Evolutionary conservation across 2,113 vertebrate genomes (phyloP), one percentile per base, ranked within the genome.

Genomic region (Brachionichthys hirsutus): DNA sequence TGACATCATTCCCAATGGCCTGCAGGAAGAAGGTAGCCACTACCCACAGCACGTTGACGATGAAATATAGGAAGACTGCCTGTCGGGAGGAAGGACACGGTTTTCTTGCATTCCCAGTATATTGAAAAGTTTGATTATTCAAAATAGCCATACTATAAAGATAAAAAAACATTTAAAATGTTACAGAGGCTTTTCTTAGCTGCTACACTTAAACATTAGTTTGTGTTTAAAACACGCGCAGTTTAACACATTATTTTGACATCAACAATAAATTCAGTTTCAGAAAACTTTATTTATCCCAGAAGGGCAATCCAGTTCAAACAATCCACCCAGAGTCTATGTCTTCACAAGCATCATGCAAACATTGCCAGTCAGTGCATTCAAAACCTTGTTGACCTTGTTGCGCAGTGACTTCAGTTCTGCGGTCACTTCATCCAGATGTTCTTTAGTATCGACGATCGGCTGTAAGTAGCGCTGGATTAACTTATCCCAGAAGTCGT

Each of bases 21-120:
- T 93, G 92, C 47, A 93, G 85, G 77, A 93, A 86, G 77, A 91
- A 92, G 9, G 92, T 93, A 6, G 92, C 92, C 15, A 92, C 92
- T n/a, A 93, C 85, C 92, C 92, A 93, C 15, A 93, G 77, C 24
- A 91, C 56, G 12, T 93, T 93, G 53, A 92, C n/a, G 16, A 93
- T 92, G 77, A 93, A 93, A 63, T 91, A 93, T 30, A 93, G 77
- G 72, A 93, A 93, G 15, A 92, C 91, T 0, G 87, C 87, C 92
- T 93, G 80, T 53, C n/a, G 67, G 15, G 34, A 49, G 20, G 15
- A 36, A 44, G 38, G 19, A 56, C 1, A 50, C 36, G 0, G 9
- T 35, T 3, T 13, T 38, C 18, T 13, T 49, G 12, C 5, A 20
- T 30, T 30, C 4, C 24, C 24, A 30, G 24, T 8, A 30, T 30